Base-by-base conservation (phyloP, 2,888 invertebrate genomes). In the Lydus trimaculatus region DNA sequence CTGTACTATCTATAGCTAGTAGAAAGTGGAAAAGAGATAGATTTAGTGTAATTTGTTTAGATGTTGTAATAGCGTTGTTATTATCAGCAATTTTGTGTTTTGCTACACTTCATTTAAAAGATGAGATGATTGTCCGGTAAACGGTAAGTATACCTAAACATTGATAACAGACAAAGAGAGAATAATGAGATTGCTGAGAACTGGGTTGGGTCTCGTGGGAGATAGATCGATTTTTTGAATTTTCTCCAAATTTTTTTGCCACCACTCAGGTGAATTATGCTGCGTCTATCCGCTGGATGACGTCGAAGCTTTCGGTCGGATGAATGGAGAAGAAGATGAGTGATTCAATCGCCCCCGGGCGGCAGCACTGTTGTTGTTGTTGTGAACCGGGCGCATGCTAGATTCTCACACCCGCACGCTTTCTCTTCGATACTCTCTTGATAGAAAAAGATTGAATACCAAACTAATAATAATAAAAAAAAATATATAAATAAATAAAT, bases 381-480 rank as follows among this genome's bases (percentile, higher is more conserved):
- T 83, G 84, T 83, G 84, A 83, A 84, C 84, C 79, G 76, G 79
- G 81, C 81, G 80, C 81, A 81, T 80, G 79, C 79, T 80, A 80
- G 80, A 82, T 84, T 84, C 84, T 84, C 84, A 84, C 84, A 83
- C 84, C 84, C 84, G 84, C 84, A 82, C 83, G 81, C 82, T 81
- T 81, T 82, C 80, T 70, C 75, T 67, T 61, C 63, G n/a, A n/a
- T 28, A 48, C n/a, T 39, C 13, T n/a, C 39, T 43, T n/a, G 39
- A 36, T 36, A 31, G 31, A 31, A 31, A 31, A 31, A 31, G 31
- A 31, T 36, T 15, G 36, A 36, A 36, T 36, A 36, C 36, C 36
- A 13, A 36, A 36, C 13, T 13, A 36, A 13, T 4, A 13, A 15
- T 9, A 11, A 33, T 2, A 33, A 33, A 2, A 33, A 33, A 2